Percentiles rank a stretch among this genome's conserved stretches.
Evolutionary conservation across 2,113 vertebrate species (phyloP).

Genomic region (Pristiophorus japonicus): DNA sequence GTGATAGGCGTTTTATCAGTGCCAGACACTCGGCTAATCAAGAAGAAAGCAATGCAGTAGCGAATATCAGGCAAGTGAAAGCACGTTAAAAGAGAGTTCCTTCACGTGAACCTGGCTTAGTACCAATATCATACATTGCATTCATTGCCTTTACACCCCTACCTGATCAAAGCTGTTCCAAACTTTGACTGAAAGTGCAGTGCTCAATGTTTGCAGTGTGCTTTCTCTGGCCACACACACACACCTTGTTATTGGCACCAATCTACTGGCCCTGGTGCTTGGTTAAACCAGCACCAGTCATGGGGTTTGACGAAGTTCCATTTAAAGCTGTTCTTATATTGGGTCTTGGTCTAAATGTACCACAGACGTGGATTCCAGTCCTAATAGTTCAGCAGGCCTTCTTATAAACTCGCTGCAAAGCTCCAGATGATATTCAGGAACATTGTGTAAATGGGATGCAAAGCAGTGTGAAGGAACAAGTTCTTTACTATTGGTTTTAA

Average conservation of each 20-base stretch:
- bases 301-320: not conserved
- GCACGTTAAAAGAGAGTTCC: not conserved
- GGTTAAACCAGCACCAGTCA: not conserved
- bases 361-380: not conserved
- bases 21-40: too few relatives aligned
- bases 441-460: not conserved
- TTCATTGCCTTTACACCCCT: not conserved
- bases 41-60: not conserved
- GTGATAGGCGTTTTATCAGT: not conserved
- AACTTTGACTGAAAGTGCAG: not conserved
- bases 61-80: not conserved
- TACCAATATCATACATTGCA: too few relatives aligned
- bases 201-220: not conserved
- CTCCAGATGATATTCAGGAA: not conserved
- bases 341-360: not conserved
- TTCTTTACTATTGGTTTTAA: not conserved
- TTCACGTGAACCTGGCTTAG: not conserved
- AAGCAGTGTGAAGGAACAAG: not conserved
- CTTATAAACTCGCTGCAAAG: not conserved
- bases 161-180: not conserved
- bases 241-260: not conserved
- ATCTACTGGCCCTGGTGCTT: too few relatives aligned
- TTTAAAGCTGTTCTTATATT: not conserved
- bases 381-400: not conserved
- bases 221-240: not conserved